Base-by-base conservation (phyloP, 2,888 invertebrate genomes). In the Neria commutata region DNA sequence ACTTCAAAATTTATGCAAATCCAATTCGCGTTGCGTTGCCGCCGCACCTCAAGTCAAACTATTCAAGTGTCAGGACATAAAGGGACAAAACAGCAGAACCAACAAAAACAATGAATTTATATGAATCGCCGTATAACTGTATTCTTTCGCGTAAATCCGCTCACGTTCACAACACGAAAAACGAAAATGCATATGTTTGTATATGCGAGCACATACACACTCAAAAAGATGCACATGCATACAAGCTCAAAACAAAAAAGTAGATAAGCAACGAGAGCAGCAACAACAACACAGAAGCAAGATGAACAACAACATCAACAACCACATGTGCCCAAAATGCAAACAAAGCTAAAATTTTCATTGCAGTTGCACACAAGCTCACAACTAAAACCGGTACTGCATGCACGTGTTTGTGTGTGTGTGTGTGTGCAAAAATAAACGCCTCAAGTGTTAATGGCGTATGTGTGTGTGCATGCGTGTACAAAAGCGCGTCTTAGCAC, bases 41-140 rank as follows among this genome's bases (percentile, higher is more conserved):
- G n/a, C n/a, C n/a, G n/a, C n/a, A n/a, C n/a, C n/a, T n/a, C n/a
- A n/a, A n/a, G n/a, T n/a, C n/a, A n/a, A n/a, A n/a, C n/a, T n/a
- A n/a, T n/a, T n/a, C n/a, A n/a, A n/a, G n/a, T n/a, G n/a, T n/a
- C n/a, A n/a, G n/a, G n/a, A n/a, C n/a, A n/a, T n/a, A n/a, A n/a
- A n/a, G n/a, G n/a, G n/a, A n/a, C n/a, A n/a, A n/a, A n/a, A n/a
- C n/a, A n/a, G n/a, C n/a, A n/a, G n/a, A n/a, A n/a, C n/a, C n/a
- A n/a, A n/a, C n/a, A n/a, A n/a, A n/a, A n/a, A n/a, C n/a, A n/a
- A n/a, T n/a, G n/a, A n/a, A n/a, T n/a, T n/a, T n/a, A n/a, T n/a
- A n/a, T n/a, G n/a, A n/a, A n/a, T n/a, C n/a, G n/a, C n/a, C 48
- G 53, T 26, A 42, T 58, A 58, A 58, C 54, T 49, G 58, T 48